Evolutionary conservation across 53 echinoderm and acorn worm genomes (phyloP).

Genomic region (Arbacia lixula): DNA sequence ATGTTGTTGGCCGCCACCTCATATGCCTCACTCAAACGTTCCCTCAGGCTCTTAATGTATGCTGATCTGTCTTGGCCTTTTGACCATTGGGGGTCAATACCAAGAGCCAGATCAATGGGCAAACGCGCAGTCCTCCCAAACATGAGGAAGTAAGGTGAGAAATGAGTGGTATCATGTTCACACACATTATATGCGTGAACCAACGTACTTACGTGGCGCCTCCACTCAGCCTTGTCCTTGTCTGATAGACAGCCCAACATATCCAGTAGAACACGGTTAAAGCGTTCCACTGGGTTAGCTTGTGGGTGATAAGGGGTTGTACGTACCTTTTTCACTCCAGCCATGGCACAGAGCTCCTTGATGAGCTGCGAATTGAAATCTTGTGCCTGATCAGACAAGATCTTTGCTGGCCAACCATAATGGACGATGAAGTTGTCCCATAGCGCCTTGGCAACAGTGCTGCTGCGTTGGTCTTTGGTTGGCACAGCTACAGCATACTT

Average conservation of each 20-base stretch:
- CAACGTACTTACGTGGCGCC: conserved; percentile 20
- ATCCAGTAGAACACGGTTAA: conserved; percentile 38
- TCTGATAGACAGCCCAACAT: conserved; percentile 52
- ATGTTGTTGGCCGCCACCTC: conserved; percentile 17
- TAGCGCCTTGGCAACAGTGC: conserved; percentile 22
- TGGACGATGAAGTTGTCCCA: conserved; percentile 72
- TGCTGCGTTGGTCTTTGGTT: conserved; percentile 37
- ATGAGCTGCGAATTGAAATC: conserved; percentile 49
- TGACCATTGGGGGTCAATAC: conserved; percentile 39
- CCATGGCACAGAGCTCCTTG: conserved; percentile 35
- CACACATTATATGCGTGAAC: conserved; percentile 52
- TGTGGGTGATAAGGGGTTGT: conserved; percentile 61
- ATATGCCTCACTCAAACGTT: conserved; percentile 22
- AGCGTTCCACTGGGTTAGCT: conserved; percentile 38
- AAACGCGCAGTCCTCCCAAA: conserved; percentile 40
- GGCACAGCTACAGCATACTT: conserved; percentile 43
- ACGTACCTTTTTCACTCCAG: conserved; percentile 20
- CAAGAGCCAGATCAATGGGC: conserved; percentile 34
- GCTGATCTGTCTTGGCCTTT: background rate
- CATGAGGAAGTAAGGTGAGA: conserved; percentile 34
- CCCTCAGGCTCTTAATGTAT: conserved; percentile 2
- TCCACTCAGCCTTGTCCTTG: conserved; percentile 27
- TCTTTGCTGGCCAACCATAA: conserved; percentile 57
- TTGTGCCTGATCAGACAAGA: conserved; percentile 59
- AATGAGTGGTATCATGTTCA: conserved; percentile 38